Percentiles rank a stretch among this genome's conserved stretches.
These are phyloP conservation scores for Bujurquina vittata DNA, from an alignment of 2,113 vertebrate species.

Conservation along the genomic window DNA sequence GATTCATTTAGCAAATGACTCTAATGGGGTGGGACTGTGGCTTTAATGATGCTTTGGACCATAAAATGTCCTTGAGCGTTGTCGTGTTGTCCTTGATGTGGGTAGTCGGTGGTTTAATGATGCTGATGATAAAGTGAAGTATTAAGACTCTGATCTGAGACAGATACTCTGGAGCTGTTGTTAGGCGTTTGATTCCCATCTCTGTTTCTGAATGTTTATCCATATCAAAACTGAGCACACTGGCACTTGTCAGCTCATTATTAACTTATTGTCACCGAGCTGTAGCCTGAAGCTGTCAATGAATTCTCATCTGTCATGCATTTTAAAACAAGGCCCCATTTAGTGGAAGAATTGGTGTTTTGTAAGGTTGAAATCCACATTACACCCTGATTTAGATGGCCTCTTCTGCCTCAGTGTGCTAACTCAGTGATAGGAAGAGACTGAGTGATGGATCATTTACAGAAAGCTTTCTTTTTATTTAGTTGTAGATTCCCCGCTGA, in stretches of 20 bases:
- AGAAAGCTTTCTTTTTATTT: background rate
- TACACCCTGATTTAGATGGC: background rate
- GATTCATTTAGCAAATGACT: slow-evolving; percentile 17
- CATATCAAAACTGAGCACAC: background rate
- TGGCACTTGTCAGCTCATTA: background rate
- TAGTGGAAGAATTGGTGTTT: background rate
- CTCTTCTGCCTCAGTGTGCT: background rate
- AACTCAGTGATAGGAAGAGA: background rate
- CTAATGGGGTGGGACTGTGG: slow-evolving; percentile 4
- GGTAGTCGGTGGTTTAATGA: slow-evolving; percentile 48
- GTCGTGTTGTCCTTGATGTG: slow-evolving; percentile 40
- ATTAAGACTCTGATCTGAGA: background rate
- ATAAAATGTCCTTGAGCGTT: slow-evolving; percentile 46
- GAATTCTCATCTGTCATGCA: background rate
- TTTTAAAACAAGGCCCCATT: background rate
- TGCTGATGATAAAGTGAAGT: slow-evolving; percentile 35
- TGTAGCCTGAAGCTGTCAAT: background rate
- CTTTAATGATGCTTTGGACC: slow-evolving; percentile 26
- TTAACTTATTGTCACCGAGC: background rate
- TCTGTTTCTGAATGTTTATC: background rate
- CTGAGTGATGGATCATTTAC: background rate
- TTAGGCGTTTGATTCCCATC: background rate
- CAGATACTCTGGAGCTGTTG: background rate
- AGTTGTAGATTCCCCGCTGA: background rate
- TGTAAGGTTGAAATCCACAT: background rate